A percentile compares a stretch with the other conserved stretches of the same genome.
phyloP scores from a whole-genome alignment of 2,888 invertebrate genomes.

The Acanthoscelides obtectus region DNA sequence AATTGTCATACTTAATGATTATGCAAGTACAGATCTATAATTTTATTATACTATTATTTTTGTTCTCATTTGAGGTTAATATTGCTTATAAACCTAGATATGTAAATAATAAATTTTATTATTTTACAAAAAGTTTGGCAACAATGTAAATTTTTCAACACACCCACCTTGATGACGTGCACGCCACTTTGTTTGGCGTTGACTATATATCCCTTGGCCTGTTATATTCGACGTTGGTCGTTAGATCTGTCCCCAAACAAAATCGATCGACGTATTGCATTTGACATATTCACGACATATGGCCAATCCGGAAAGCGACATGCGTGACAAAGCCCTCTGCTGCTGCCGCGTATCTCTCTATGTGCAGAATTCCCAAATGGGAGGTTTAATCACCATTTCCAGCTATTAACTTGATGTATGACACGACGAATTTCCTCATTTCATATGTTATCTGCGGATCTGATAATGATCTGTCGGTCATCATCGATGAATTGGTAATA shows the following conservation, averaged over 20 bases:
- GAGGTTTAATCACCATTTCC: background rate
- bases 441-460: background rate
- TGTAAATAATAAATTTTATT: too few relatives aligned
- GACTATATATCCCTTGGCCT: too few relatives aligned
- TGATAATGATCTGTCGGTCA: background rate
- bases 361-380: background rate
- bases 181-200: too few relatives aligned
- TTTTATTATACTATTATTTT: too few relatives aligned
- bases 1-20: too few relatives aligned
- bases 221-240: too few relatives aligned
- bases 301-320: conserved; percentile 15
- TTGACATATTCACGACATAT: conserved; percentile 12
- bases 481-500: background rate
- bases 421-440: background rate
- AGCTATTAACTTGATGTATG: background rate
- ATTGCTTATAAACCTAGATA: too few relatives aligned
- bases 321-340: conserved; percentile 2
- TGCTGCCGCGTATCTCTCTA: background rate
- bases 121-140: too few relatives aligned
- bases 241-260: conserved; percentile 11
- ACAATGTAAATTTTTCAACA: too few relatives aligned
- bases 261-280: conserved; percentile 9
- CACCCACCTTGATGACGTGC: too few relatives aligned
- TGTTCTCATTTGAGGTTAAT: too few relatives aligned
- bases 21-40: too few relatives aligned